These are phyloP conservation scores for Tenthredo amoena DNA, from an alignment of 2,888 invertebrate species.

Conservation along the genomic window DNA sequence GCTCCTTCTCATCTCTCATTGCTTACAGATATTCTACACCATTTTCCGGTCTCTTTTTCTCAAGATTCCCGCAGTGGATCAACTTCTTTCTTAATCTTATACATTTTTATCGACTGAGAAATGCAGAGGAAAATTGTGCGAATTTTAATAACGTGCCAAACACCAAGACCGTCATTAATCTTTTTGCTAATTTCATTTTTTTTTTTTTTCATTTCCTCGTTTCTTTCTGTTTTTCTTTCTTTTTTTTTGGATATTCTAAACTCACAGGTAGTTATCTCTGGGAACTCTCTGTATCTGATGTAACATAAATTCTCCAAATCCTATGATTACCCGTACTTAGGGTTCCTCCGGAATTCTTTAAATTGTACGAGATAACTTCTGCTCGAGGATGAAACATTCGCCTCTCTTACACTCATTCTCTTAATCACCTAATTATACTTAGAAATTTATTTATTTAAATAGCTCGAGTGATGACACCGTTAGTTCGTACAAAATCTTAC, in stretches of 20 bases:
- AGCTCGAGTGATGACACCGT: background rate
- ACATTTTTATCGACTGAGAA: background rate
- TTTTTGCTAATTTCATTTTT: background rate
- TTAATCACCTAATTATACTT: background rate
- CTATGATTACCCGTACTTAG: slow-evolving; percentile 31
- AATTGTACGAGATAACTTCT: slow-evolving; percentile 22
- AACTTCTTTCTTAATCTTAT: background rate
- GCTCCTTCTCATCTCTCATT: background rate
- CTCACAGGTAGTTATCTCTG: slow-evolving; percentile 13
- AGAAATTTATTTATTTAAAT: background rate
- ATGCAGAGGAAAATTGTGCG: background rate
- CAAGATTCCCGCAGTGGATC: background rate
- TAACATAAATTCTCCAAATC: slow-evolving; percentile 32
- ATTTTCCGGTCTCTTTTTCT: background rate
- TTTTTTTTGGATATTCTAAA: background rate
- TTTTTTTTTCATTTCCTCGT: background rate
- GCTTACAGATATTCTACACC: background rate
- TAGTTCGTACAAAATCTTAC: background rate
- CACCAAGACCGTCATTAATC: background rate
- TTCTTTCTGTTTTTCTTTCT: background rate
- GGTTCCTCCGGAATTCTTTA: slow-evolving; percentile 9
- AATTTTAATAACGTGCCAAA: background rate
- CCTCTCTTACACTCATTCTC: background rate
- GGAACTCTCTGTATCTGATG: slow-evolving; percentile 13
- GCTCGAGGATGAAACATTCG: background rate